These are phyloP conservation scores for Myrmecobius fasciatus DNA, from an alignment of 2,113 vertebrate species.

Conservation along the genomic window DNA sequence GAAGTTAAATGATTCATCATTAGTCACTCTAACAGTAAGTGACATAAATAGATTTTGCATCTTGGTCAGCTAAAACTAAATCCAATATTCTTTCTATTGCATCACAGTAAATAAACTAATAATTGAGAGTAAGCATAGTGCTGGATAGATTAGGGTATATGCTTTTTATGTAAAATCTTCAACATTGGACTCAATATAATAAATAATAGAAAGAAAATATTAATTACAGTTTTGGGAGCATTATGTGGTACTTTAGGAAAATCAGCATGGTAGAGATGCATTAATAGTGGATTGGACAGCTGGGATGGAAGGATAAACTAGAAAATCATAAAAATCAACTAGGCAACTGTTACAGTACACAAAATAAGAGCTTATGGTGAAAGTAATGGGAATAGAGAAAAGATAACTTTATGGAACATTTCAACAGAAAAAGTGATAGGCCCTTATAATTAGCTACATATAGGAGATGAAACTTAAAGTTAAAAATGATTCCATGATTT, in stretches of 20 bases:
- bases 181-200: neutral
- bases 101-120: neutral
- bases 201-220: neutral
- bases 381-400: neutral
- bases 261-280: neutral
- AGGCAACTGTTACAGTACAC: neutral
- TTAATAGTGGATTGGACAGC: neutral
- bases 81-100: neutral
- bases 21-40: neutral
- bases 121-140: neutral
- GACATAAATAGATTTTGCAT: neutral
- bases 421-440: neutral
- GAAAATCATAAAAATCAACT: neutral
- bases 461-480: neutral
- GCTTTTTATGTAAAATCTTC: neutral
- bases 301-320: neutral
- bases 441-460: neutral
- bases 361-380: neutral
- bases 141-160: neutral
- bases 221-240: neutral
- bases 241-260: neutral
- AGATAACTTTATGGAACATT: neutral
- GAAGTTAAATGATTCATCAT: neutral
- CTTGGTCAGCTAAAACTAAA: neutral
- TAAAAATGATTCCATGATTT: neutral